phyloP scores from a whole-genome alignment of 2,888 invertebrate genomes.

The Allacma fusca region DNA sequence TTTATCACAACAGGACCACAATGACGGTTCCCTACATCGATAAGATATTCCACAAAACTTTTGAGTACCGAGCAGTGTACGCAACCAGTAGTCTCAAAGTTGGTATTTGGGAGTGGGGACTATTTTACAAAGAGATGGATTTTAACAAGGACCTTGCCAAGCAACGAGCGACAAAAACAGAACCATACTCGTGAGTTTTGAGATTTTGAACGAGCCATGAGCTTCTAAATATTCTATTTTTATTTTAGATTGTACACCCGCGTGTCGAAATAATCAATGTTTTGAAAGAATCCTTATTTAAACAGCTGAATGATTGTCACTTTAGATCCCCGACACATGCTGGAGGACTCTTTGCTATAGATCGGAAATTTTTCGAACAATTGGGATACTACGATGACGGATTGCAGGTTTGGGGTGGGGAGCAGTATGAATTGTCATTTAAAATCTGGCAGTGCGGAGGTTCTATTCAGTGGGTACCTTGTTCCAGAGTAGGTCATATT shows the following conservation, averaged over 20 bases:
- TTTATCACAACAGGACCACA: constrained; percentile 69
- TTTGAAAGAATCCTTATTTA: too few species aligned
- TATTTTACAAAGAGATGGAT: constrained; percentile 70
- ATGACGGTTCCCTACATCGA: constrained; percentile 89
- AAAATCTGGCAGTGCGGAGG: constrained; percentile 63
- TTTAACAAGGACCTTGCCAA: constrained; percentile 63
- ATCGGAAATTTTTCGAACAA: constrained; percentile 69
- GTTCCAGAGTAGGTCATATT: constrained; percentile 40
- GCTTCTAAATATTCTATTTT: too few species aligned
- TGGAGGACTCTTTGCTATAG: constrained; percentile 69
- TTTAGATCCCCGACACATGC: constrained; percentile 44
- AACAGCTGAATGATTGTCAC: too few species aligned
- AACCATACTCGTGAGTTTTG: constrained; percentile 32
- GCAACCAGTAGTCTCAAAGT: constrained; percentile 65
- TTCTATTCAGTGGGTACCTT: constrained; percentile 39
- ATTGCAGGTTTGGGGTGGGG: constrained; percentile 69
- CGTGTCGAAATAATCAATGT: too few species aligned
- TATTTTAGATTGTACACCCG: too few species aligned
- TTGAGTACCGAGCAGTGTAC: constrained; percentile 68
- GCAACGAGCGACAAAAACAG: constrained; percentile 30
- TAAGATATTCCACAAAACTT: constrained; percentile 91
- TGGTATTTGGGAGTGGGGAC: constrained; percentile 70
- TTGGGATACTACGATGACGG: constrained; percentile 71
- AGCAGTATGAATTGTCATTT: constrained; percentile 67
- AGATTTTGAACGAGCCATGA: too few species aligned